These are phyloP conservation scores for Isichthys henryi DNA, from an alignment of 2,113 vertebrate species.

Conservation along the genomic window DNA sequence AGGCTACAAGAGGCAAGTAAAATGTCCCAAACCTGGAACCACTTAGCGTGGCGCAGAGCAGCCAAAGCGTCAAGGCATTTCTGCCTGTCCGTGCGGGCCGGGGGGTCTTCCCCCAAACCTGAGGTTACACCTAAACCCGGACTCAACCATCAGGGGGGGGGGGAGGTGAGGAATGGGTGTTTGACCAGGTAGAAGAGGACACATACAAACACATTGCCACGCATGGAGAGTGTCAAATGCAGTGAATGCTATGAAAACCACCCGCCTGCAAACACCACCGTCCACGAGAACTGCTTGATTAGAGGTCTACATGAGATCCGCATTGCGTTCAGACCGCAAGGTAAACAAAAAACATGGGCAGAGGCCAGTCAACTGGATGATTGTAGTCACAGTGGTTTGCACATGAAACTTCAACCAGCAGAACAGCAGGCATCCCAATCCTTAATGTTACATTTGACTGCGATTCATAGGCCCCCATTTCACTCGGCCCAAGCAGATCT, in stretches of 20 bases:
- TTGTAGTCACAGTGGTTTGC: neutral
- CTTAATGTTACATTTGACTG: neutral
- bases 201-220: slow-evolving; percentile 82
- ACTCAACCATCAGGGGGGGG: slow-evolving; percentile 98
- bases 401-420: neutral
- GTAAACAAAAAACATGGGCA: neutral
- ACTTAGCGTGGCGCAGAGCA: slow-evolving; percentile 99
- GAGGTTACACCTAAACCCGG: slow-evolving; percentile 99
- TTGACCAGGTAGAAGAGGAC: slow-evolving; percentile 98
- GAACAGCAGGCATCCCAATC: neutral
- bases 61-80: slow-evolving; percentile 99
- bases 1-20: slow-evolving; percentile 99
- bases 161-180: slow-evolving; percentile 97
- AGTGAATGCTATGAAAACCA: neutral
- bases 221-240: slow-evolving; percentile 68
- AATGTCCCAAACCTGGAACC: slow-evolving; percentile 99
- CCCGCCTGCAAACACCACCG: neutral
- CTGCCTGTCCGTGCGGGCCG: slow-evolving; percentile 99
- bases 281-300: neutral
- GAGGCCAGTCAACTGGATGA: neutral
- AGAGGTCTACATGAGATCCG: neutral
- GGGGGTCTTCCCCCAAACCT: slow-evolving; percentile 99
- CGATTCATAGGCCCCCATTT: neutral
- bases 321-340: neutral
- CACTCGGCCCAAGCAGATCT: neutral